Percentiles rank a stretch among this genome's conserved stretches.
These are phyloP conservation scores for Drosophila incognita DNA, from an alignment of 2,888 invertebrate genomes.

Conservation along the genomic window DNA sequence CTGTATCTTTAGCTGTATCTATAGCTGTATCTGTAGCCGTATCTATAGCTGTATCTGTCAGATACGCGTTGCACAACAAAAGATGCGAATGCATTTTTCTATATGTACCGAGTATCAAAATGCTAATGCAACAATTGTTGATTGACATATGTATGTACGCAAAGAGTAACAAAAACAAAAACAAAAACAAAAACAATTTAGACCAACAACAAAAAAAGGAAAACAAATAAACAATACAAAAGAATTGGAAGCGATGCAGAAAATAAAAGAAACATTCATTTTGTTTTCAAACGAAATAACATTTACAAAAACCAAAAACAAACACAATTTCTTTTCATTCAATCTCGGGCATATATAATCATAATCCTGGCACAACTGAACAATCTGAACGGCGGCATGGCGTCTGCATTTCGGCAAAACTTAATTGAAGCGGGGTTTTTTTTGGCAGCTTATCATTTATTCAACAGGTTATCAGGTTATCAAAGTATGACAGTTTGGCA, in stretches of 20 bases:
- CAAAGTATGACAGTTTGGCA: neutral
- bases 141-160: neutral
- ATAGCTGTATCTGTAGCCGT: neutral
- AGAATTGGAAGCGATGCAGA: constrained; percentile 39
- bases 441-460: neutral
- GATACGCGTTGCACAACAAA: constrained; percentile 7
- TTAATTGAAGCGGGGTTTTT: too few species aligned
- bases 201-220: neutral
- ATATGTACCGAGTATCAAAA: constrained; percentile 28
- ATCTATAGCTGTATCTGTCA: neutral
- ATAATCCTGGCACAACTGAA: neutral
- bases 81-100: constrained; percentile 40
- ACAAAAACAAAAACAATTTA: neutral
- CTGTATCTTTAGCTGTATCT: neutral
- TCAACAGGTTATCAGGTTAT: neutral
- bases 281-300: constrained; percentile 63
- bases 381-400: neutral
- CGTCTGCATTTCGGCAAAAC: too few species aligned
- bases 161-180: constrained; percentile 15
- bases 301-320: constrained; percentile 42
- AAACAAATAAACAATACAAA: constrained; percentile 19
- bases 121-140: constrained; percentile 20
- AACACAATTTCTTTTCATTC: constrained; percentile 32
- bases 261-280: constrained; percentile 64
- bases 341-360: neutral